Conservation (phyloP, 2,888 invertebrate species). For the Sialis fuliginosa region DNA sequence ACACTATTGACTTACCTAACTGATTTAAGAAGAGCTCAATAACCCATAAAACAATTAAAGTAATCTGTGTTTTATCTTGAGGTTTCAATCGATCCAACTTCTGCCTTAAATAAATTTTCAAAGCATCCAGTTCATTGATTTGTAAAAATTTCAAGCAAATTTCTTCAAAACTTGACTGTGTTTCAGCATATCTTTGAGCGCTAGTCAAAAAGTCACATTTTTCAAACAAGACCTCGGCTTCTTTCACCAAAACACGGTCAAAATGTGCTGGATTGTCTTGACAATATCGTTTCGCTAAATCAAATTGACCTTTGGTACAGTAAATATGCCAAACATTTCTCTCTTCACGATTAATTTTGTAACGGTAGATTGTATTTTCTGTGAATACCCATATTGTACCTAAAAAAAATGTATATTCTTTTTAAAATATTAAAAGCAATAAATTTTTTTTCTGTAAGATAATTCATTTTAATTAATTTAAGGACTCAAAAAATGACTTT, state of each 20-base stretch:
- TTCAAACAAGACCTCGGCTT: constrained; percentile 72
- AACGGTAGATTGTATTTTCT: constrained; percentile 68
- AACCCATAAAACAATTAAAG: constrained; percentile 89
- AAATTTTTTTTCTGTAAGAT: constrained; percentile 11
- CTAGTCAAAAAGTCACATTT: constrained; percentile 64
- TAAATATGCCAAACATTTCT: constrained; percentile 81
- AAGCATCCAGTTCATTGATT: constrained; percentile 60
- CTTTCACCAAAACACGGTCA: constrained; percentile 70
- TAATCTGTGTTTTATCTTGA: constrained; percentile 72
- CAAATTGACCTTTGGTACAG: constrained; percentile 68
- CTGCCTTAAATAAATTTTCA: constrained; percentile 73
- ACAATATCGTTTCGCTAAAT: constrained; percentile 71
- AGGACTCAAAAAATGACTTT: no score
- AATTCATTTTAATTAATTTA: no score
- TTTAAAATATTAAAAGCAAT: background rate
- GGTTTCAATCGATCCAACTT: constrained; percentile 56
- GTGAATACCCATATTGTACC: constrained; percentile 74
- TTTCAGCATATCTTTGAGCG: constrained; percentile 77
- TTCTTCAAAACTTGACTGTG: constrained; percentile 85
- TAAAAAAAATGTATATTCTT: constrained; percentile 9
- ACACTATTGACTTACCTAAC: constrained; percentile 22
- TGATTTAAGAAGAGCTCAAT: constrained; percentile 82
- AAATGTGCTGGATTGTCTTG: constrained; percentile 62
- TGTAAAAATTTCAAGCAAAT: constrained; percentile 82
- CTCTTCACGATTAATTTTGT: constrained; percentile 69